Evolutionary conservation across 2,797 vertebrate genomes (phyloP).

Genomic region (Sparidentex hasta): DNA sequence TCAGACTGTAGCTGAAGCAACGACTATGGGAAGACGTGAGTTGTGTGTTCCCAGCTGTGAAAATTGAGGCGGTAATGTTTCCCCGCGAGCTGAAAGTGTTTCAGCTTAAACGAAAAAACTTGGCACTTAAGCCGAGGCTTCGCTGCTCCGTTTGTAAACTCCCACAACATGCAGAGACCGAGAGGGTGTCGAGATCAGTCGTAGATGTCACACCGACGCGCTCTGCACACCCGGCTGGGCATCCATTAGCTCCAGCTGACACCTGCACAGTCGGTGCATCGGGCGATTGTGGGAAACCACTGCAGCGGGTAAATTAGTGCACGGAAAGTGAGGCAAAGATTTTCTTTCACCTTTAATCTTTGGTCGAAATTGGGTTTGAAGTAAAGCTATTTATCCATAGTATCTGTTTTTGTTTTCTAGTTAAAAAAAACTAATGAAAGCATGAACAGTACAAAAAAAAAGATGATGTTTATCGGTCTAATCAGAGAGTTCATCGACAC

Average conservation of each 20-base stretch:
- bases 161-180: neutral
- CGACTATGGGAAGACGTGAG: neutral
- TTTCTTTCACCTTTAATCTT: neutral
- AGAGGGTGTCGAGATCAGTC: neutral
- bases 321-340: neutral
- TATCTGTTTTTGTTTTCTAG: neutral
- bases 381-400: neutral
- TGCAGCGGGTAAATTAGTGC: too few species aligned
- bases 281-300: neutral
- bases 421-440: neutral
- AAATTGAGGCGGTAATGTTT: neutral
- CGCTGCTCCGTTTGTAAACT: neutral
- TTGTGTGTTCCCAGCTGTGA: neutral
- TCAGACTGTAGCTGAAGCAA: neutral
- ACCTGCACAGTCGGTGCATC: neutral
- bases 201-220: neutral
- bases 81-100: neutral
- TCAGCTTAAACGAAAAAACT: neutral
- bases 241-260: slow-evolving; percentile 9
- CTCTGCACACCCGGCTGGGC: neutral
- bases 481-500: neutral
- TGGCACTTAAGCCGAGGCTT: neutral
- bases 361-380: too few species aligned
- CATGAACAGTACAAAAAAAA: too few species aligned
- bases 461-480: neutral